Percentiles rank a stretch among this genome's conserved stretches.
Evolutionary conservation across 2,888 invertebrate species (phyloP).

Genomic region (Cantharis lateralis): DNA sequence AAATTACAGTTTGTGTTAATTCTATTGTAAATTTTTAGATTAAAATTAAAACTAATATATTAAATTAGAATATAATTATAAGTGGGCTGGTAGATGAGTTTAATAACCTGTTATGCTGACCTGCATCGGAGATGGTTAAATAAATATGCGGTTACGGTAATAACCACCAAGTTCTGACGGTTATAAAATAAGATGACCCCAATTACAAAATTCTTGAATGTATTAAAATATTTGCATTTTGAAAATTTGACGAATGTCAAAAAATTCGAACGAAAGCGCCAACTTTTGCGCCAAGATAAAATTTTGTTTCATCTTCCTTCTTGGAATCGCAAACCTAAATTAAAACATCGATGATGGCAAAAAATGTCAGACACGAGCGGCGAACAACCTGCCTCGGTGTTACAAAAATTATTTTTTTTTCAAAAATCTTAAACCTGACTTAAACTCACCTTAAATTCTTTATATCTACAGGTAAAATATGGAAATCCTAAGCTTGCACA

Average conservation of each 20-base stretch:
- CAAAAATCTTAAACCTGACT: not conserved
- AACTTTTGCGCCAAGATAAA: not conserved
- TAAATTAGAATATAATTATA: conserved; percentile 14
- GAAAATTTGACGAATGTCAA: not conserved
- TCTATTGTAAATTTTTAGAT: not conserved
- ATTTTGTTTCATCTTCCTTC: not conserved
- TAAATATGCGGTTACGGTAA: conserved; percentile 10
- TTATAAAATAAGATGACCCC: conserved; percentile 5
- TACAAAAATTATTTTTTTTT: not conserved
- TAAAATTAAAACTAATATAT: not conserved
- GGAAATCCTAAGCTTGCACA: conserved; percentile 1
- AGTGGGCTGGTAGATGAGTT: conserved; percentile 17
- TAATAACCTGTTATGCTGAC: conserved; percentile 29
- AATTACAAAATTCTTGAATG: not conserved
- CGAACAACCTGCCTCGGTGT: not conserved
- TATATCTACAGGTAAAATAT: not conserved
- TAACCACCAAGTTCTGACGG: conserved; percentile 4
- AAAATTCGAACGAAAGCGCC: not conserved
- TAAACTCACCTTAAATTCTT: not conserved
- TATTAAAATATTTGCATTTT: not conserved
- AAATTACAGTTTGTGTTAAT: not conserved
- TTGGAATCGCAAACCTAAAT: not conserved
- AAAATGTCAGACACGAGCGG: not conserved
- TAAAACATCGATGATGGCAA: not conserved
- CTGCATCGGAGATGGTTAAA: conserved; percentile 24